Evolutionary conservation across 2,113 vertebrate genomes (phyloP), one percentile per base, ranked within the genome.

Genomic region (Bufo bufo): DNA sequence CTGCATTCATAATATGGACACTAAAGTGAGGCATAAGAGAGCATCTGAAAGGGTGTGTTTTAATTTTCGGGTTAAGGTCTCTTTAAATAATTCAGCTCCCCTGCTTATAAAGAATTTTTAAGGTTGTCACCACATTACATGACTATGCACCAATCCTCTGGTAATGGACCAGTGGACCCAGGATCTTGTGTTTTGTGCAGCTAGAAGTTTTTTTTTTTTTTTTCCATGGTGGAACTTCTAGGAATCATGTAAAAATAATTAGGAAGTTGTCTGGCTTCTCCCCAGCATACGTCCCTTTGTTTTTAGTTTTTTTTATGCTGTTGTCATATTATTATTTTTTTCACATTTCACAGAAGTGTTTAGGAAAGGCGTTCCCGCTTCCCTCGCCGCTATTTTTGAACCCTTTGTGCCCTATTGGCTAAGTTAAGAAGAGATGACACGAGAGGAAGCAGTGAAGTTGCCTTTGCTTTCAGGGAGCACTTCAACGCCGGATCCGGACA

Each of bases 341-440:
- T 45, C 12, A 23, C 12, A 16, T 49, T 23, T 87, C n/a, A 43
- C 33, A 54, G 45, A 75, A 58, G 79, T 82, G 81, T 87, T 84
- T 50, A 81, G 87, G 80, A 88, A 77, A 52, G 87, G 56, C 45
- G 69, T 83, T 52, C 14, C 71, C 80, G 61, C 71, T 84, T 82
- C 58, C 87, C 58, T 49, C 7, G 81, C 52, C 58, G 49, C 87
- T 88, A 84, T 83, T 88, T 83, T 61, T 52, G 86, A 52, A 75
- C 45, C 80, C 54, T 87, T 87, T 87, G 86, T 87, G 78, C 79
- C 58, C 58, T 77, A 75, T 82, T 52, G 71, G 86, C 61, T 83
- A 50, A 87, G 63, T 72, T 69, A 66, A 87, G 86, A 87, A 71
- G 61, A 74, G 79, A 87, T 82, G 79, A 87, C 86, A 87, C 54